phyloP scores from a whole-genome alignment of 1,140 invertebrate species.

The Acyrthosiphon pisum region DNA sequence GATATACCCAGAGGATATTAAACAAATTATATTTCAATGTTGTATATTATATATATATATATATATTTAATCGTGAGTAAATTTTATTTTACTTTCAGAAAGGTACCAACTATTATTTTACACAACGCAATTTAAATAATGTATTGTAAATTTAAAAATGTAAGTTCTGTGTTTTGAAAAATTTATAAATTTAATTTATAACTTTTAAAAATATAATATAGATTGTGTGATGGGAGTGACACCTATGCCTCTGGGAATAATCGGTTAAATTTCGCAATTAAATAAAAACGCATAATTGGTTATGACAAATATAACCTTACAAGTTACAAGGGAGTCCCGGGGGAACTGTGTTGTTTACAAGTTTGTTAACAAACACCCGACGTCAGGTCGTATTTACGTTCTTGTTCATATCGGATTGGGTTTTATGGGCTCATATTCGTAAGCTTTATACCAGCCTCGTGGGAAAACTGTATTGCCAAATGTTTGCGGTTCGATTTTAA shows the following conservation, averaged over 20 bases:
- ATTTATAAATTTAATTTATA: no score
- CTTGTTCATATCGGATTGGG: slow-evolving; percentile 39
- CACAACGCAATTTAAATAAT: no score
- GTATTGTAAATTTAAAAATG: neutral
- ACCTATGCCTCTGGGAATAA: neutral
- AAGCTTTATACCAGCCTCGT: slow-evolving; percentile 37
- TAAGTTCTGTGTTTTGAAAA: neutral
- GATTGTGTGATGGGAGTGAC: neutral
- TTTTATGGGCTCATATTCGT: slow-evolving; percentile 54
- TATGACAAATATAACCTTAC: slow-evolving; percentile 46
- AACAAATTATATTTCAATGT: neutral
- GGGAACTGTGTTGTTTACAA: slow-evolving; percentile 38
- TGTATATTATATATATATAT: neutral
- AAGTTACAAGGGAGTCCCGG: neutral
- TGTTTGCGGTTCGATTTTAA: slow-evolving; percentile 55
- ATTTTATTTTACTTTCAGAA: neutral
- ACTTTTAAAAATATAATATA: neutral
- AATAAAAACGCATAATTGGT: slow-evolving; percentile 40
- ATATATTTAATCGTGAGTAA: neutral
- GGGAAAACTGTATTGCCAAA: slow-evolving; percentile 32
- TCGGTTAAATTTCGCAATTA: slow-evolving; percentile 16
- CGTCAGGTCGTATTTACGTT: slow-evolving; percentile 51
- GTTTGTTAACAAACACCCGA: slow-evolving; percentile 40
- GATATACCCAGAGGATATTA: neutral
- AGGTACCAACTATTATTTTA: neutral